phyloP scores from a whole-genome alignment of 2,888 invertebrate genomes.

The Napeogenes sylphis region DNA sequence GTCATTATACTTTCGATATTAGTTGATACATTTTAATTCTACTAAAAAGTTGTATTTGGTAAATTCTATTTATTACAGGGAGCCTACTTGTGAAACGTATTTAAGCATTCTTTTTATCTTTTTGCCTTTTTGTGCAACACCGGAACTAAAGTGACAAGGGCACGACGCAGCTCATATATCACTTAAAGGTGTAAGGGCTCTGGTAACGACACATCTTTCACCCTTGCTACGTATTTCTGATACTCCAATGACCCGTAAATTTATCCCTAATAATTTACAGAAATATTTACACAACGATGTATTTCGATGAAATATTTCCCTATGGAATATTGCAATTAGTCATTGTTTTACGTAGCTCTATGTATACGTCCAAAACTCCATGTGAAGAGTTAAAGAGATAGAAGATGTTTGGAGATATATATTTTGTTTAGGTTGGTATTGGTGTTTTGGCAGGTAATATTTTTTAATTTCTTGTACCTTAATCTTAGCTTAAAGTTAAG shows the following conservation, averaged over 20 bases:
- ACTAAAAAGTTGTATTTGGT: constrained; percentile 71
- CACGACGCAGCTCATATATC: constrained; percentile 75
- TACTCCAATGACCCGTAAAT: constrained; percentile 37
- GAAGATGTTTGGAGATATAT: no score
- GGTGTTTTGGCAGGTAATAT: no score
- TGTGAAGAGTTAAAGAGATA: no score
- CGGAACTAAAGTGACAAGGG: constrained; percentile 70
- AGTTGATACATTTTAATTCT: constrained; percentile 71
- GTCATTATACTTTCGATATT: constrained; percentile 51
- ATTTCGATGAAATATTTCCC: no score
- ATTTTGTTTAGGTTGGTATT: no score
- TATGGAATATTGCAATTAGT: no score
- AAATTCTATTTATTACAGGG: constrained; percentile 74
- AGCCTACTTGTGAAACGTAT: constrained; percentile 76
- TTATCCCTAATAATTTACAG: constrained; percentile 32
- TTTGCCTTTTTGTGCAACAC: constrained; percentile 60
- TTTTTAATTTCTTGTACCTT: no score
- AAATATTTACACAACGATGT: not conserved
- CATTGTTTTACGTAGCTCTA: no score
- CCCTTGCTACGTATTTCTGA: constrained; percentile 42
- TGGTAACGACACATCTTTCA: constrained; percentile 72
- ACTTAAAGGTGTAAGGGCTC: constrained; percentile 67
- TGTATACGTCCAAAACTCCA: no score
- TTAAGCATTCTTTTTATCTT: constrained; percentile 75
- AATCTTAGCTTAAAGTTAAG: no score